These are phyloP conservation scores for Austrofundulus limnaeus DNA, from an alignment of 2,113 vertebrate species.

Conservation along the genomic window DNA sequence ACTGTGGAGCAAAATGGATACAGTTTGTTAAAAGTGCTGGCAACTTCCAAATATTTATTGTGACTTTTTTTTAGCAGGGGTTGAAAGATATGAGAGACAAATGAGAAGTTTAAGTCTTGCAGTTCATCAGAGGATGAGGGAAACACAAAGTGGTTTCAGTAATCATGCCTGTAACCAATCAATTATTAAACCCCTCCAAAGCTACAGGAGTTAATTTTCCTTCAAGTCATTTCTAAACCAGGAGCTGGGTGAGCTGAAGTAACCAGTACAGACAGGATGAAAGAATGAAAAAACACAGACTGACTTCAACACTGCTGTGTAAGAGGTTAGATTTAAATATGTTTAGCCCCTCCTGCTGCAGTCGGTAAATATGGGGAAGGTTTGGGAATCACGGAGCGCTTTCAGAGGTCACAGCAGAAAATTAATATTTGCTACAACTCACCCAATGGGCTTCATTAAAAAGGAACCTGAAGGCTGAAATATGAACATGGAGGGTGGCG, in stretches of 20 bases:
- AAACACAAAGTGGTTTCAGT: constrained; percentile 36
- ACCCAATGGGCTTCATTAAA: constrained; percentile 13
- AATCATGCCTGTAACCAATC: constrained; percentile 39
- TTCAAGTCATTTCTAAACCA: constrained; percentile 3
- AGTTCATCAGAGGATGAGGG: constrained; percentile 34
- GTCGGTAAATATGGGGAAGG: too few relatives aligned
- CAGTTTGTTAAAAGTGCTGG: constrained; percentile 26
- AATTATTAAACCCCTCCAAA: constrained; percentile 31
- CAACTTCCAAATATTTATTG: constrained; percentile 10
- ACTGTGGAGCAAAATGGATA: constrained; percentile 18
- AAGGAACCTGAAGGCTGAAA: constrained; percentile 13
- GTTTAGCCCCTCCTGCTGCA: too few relatives aligned
- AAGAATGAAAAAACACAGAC: not conserved
- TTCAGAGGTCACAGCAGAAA: constrained; percentile 10
- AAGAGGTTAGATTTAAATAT: not conserved
- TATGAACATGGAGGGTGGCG: not conserved
- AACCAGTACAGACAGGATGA: not conserved
- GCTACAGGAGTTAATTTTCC: constrained; percentile 11
- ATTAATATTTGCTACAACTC: not conserved
- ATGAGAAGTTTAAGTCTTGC: not conserved
- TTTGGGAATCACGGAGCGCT: constrained; percentile 18
- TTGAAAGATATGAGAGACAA: constrained; percentile 31
- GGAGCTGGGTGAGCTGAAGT: not conserved
- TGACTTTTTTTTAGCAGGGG: constrained; percentile 26
- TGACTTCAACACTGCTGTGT: not conserved